Conservation (phyloP, 1,140 invertebrate species). For the Anastrepha ludens region DNA sequence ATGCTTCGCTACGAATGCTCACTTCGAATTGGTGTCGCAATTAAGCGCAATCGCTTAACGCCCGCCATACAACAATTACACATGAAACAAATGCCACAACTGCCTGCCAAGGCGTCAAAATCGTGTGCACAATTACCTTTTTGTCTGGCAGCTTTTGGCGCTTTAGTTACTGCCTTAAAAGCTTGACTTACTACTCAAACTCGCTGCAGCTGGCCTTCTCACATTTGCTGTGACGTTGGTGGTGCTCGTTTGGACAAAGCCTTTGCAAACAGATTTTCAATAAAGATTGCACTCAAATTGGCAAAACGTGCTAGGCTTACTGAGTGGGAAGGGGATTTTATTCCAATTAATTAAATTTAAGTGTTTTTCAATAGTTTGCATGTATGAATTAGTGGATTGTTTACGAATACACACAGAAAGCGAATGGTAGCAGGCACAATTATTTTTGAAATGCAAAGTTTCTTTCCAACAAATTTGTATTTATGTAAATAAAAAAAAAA, state of each 20-base stretch:
- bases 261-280: constrained; percentile 26
- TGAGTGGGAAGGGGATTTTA: constrained; percentile 18
- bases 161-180: not conserved
- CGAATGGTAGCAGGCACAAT: not conserved
- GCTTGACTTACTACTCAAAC: not conserved
- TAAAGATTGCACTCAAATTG: constrained; percentile 48
- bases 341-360: constrained; percentile 40
- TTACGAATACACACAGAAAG: not conserved
- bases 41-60: constrained; percentile 41
- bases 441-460: not conserved
- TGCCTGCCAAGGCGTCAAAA: not conserved
- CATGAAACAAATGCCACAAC: constrained; percentile 26
- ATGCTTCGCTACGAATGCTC: not conserved
- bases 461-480: too few species aligned
- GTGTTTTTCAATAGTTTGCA: not conserved
- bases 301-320: constrained; percentile 15
- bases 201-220: not conserved
- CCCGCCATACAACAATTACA: constrained; percentile 35
- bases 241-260: not conserved
- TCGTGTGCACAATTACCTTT: constrained; percentile 50
- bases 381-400: not conserved
- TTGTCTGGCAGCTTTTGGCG: not conserved
- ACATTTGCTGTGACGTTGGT: not conserved
- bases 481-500: too few species aligned
- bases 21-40: constrained; percentile 38